phyloP scores from a whole-genome alignment of 1,140 invertebrate genomes.

The Brachionus asplanchnoidis region DNA sequence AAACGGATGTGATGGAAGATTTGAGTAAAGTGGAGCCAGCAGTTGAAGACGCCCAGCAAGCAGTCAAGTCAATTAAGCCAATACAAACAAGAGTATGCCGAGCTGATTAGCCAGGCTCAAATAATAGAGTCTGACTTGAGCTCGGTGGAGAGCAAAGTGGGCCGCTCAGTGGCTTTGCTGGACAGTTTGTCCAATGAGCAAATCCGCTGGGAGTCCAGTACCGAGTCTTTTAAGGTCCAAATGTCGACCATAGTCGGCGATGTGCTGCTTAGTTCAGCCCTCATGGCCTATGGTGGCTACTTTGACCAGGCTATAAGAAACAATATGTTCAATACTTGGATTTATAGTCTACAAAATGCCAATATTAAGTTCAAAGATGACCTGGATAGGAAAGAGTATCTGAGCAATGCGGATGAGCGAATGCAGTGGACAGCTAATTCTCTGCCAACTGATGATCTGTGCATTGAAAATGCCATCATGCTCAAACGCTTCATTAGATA shows the following conservation, averaged over 20 bases:
- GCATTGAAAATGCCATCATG: constrained; percentile 99
- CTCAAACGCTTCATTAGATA: constrained; percentile 96
- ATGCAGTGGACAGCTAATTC: constrained; percentile 95
- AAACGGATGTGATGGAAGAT: constrained; percentile 85
- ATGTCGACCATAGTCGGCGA: constrained; percentile 99
- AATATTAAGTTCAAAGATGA: constrained; percentile 83
- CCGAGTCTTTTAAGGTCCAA: constrained; percentile 93
- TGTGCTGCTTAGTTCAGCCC: constrained; percentile 84
- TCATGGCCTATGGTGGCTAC: constrained; percentile 92
- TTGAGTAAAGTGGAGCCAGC: constrained; percentile 91
- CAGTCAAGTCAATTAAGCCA: constrained; percentile 96
- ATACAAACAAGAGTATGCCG: constrained; percentile 98
- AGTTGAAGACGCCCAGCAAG: constrained; percentile 93
- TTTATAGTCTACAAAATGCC: constrained; percentile 79
- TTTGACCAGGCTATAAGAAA: constrained; percentile 92
- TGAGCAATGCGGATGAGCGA: constrained; percentile 96
- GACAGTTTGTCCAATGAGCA: constrained; percentile 87
- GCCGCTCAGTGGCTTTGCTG: constrained; percentile 86
- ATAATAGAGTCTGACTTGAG: constrained; percentile 95
- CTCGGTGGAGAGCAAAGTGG: constrained; percentile 93
- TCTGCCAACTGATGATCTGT: constrained; percentile 90
- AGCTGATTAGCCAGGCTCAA: constrained; percentile 94
- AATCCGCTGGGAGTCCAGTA: constrained; percentile 91
- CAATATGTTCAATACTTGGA: constrained; percentile 91
- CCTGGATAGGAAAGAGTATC: constrained; percentile 91